These are phyloP conservation scores for Girardinichthys multiradiatus DNA, from an alignment of 2,113 vertebrate species.

Conservation along the genomic window DNA sequence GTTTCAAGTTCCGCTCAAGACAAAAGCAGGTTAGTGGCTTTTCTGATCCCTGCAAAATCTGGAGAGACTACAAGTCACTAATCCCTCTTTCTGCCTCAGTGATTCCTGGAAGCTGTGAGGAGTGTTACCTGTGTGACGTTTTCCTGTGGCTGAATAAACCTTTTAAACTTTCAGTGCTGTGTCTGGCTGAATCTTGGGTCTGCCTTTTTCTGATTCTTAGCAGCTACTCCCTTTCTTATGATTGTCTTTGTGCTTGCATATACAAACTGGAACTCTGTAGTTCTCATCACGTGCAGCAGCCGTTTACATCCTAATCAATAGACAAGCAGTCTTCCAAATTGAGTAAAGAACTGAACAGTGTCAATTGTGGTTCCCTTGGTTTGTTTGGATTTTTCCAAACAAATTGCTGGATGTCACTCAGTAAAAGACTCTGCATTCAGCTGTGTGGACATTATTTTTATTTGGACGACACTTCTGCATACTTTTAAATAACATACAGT, in stretches of 20 bases:
- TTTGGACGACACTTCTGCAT: slow-evolving; percentile 22
- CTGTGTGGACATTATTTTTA: not conserved
- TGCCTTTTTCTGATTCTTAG: no score
- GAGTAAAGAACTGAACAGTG: slow-evolving; percentile 26
- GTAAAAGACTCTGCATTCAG: slow-evolving; percentile 30
- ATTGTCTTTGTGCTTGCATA: slow-evolving; percentile 11
- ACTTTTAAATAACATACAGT: not conserved
- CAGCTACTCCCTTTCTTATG: slow-evolving; percentile 38
- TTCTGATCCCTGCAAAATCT: no score
- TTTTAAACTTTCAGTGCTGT: no score
- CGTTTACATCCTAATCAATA: slow-evolving; percentile 68
- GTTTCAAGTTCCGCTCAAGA: no score
- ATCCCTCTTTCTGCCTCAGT: no score
- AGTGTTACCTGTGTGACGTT: no score
- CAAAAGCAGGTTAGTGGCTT: no score
- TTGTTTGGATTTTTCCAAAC: slow-evolving; percentile 64
- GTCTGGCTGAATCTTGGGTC: no score
- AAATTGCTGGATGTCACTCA: slow-evolving; percentile 60
- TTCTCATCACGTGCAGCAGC: slow-evolving; percentile 58
- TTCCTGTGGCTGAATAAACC: no score
- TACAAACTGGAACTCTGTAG: slow-evolving; percentile 2
- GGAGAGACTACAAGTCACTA: no score
- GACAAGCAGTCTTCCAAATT: slow-evolving; percentile 38
- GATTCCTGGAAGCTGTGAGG: no score
- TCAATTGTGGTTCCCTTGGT: slow-evolving; percentile 53